phyloP scores from a whole-genome alignment of 1,140 invertebrate species.

The Cydia fagiglandana region DNA sequence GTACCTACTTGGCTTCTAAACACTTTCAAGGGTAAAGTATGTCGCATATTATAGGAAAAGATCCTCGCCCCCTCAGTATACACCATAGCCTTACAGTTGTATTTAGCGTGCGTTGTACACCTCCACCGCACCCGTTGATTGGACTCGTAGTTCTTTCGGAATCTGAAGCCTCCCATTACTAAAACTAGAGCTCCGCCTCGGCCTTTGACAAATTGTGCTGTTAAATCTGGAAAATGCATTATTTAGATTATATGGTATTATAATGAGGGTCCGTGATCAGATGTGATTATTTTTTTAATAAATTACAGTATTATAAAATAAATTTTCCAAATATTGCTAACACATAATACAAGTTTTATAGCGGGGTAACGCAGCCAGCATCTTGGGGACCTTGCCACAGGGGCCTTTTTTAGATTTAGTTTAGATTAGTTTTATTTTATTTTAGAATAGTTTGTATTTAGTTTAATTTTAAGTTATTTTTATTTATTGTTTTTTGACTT shows the following conservation, averaged over 20 bases:
- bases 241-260: background rate
- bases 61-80: slow-evolving; percentile 50
- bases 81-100: slow-evolving; percentile 52
- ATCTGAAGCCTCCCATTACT: slow-evolving; percentile 32
- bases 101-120: slow-evolving; percentile 57
- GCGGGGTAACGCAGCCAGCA: no score
- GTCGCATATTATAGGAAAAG: slow-evolving; percentile 38
- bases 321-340: background rate
- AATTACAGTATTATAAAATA: background rate
- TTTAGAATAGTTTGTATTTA: no score
- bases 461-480: no score
- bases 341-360: no score
- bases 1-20: background rate
- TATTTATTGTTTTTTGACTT: no score
- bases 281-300: background rate
- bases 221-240: background rate
- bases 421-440: no score
- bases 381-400: no score
- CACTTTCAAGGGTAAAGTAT: slow-evolving; percentile 31
- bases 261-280: background rate
- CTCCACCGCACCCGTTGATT: slow-evolving; percentile 43
- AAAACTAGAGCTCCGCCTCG: slow-evolving; percentile 13
- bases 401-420: no score
- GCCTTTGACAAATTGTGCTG: background rate
- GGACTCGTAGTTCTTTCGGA: slow-evolving; percentile 34